A percentile compares a stretch with the other conserved stretches of the same genome.
Evolutionary conservation across 2,113 vertebrate genomes (phyloP).

Genomic region (Lamprotornis superbus): DNA sequence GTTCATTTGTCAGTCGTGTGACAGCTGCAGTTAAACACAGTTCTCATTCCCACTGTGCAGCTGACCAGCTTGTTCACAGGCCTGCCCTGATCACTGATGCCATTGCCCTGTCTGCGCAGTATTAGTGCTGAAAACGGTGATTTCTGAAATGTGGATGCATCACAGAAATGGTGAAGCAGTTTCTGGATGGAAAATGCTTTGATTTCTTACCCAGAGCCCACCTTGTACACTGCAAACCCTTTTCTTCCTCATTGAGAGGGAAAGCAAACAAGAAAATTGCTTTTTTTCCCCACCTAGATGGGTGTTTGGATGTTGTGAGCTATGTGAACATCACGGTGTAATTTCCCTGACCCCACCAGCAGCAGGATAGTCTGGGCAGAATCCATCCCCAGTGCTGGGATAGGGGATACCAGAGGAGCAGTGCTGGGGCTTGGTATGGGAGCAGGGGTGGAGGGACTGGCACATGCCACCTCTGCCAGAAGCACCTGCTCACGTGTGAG

Average conservation of each 20-base stretch:
- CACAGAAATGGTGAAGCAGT: neutral
- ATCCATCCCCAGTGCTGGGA: rapidly evolving
- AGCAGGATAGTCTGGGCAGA: neutral
- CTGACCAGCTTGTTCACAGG: neutral
- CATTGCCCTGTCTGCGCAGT: neutral
- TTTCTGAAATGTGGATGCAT: neutral
- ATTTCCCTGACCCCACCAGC: neutral
- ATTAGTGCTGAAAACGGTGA: neutral
- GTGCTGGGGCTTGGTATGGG: rapidly evolving
- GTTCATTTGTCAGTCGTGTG: conserved; percentile 28
- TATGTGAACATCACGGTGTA: rapidly evolving
- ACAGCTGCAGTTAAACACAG: conserved; percentile 36
- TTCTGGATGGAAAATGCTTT: neutral
- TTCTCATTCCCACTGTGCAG: neutral
- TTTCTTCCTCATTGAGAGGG: neutral
- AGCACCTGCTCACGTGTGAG: conserved; percentile 9
- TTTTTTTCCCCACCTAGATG: neutral
- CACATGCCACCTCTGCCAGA: neutral
- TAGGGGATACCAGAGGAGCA: neutral
- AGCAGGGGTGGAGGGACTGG: neutral
- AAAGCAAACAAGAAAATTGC: neutral
- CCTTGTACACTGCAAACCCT: neutral
- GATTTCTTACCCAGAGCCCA: neutral
- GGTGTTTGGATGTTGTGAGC: neutral
- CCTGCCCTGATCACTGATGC: neutral